Evolutionary conservation across 2,113 vertebrate genomes (phyloP).

Genomic region (Gambusia holbrooki): DNA sequence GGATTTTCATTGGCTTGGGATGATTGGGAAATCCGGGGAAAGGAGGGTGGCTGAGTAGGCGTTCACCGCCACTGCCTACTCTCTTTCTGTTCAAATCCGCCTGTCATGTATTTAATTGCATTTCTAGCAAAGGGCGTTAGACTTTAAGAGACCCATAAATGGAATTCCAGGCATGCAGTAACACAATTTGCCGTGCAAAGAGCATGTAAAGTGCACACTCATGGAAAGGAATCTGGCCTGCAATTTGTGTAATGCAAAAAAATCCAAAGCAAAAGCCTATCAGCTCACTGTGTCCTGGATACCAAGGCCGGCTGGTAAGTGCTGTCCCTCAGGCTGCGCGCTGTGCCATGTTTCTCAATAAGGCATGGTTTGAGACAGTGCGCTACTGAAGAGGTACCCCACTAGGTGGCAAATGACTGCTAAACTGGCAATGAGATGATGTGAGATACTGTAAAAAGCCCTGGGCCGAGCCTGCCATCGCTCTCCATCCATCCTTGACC

Average conservation of each 20-base stretch:
- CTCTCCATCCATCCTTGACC: constrained; percentile 16
- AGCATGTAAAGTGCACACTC: constrained; percentile 47
- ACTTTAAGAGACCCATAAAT: constrained; percentile 66
- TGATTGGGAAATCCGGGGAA: constrained; percentile 41
- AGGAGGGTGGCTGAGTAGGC: constrained; percentile 32
- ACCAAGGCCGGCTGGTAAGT: constrained; percentile 21
- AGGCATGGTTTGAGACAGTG: constrained; percentile 23
- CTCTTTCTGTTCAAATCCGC: constrained; percentile 27
- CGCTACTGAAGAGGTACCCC: constrained; percentile 11
- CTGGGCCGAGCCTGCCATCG: constrained; percentile 10
- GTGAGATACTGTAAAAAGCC: constrained; percentile 16
- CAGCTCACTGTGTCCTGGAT: constrained; percentile 33
- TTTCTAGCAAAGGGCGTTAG: constrained; percentile 37
- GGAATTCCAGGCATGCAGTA: constrained; percentile 46
- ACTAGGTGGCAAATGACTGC: constrained; percentile 27
- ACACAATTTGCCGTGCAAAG: constrained; percentile 41
- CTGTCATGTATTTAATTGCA: constrained; percentile 66
- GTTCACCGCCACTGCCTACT: constrained; percentile 39
- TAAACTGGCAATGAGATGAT: constrained; percentile 19
- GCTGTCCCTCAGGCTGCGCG: constrained; percentile 35
- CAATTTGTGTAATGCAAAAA: constrained; percentile 51
- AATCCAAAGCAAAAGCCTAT: constrained; percentile 18
- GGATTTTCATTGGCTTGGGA: constrained; percentile 6
- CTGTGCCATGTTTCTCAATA: constrained; percentile 31
- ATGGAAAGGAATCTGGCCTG: constrained; percentile 39